These are phyloP conservation scores for Spilogale gracilis DNA, from an alignment of 2,113 vertebrate species.

Conservation along the genomic window DNA sequence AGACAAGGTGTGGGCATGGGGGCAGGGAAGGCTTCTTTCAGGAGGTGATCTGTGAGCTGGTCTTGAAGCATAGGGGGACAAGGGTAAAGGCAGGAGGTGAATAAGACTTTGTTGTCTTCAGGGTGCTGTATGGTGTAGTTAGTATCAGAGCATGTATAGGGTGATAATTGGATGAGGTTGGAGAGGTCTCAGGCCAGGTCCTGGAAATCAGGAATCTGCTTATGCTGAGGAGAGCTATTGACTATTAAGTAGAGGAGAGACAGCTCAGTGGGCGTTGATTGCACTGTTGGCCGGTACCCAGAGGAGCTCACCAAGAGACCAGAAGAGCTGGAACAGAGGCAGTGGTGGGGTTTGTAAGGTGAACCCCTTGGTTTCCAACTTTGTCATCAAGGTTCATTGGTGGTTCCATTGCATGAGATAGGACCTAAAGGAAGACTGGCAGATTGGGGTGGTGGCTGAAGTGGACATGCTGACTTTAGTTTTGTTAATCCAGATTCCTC, in stretches of 20 bases:
- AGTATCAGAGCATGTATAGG: not conserved
- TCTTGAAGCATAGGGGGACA: not conserved
- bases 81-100: not conserved
- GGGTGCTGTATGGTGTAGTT: not conserved
- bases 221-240: not conserved
- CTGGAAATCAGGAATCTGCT: not conserved
- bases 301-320: accelerated
- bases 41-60: not conserved
- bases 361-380: not conserved
- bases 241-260: not conserved
- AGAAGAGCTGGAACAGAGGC: not conserved
- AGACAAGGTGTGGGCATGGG: not conserved
- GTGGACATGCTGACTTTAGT: not conserved
- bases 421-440: not conserved
- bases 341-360: not conserved
- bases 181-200: not conserved
- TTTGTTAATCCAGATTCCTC: not conserved
- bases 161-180: not conserved
- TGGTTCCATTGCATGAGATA: not conserved
- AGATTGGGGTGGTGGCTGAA: not conserved
- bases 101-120: not conserved
- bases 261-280: not conserved
- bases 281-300: not conserved
- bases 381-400: not conserved
- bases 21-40: not conserved